These are phyloP conservation scores for Brevimyrus niger DNA, from an alignment of 2,113 vertebrate species.

Conservation along the genomic window DNA sequence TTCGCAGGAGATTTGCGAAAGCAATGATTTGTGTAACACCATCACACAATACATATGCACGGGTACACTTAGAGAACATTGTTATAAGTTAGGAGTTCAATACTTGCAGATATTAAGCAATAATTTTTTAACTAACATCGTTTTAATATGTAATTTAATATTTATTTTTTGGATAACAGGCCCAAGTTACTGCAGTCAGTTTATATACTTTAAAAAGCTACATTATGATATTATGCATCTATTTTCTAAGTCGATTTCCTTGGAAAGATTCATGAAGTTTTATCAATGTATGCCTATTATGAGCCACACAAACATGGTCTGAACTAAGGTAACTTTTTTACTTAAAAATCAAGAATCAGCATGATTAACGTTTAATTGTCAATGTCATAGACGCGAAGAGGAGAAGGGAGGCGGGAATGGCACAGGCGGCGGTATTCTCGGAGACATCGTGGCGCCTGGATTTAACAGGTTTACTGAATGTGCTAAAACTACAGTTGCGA, in stretches of 20 bases:
- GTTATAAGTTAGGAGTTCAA: background rate
- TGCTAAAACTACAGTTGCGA: conserved; percentile 50
- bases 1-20: background rate
- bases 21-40: background rate
- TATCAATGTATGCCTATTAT: background rate
- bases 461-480: conserved; percentile 36
- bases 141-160: background rate
- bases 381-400: background rate
- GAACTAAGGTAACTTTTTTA: background rate
- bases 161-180: background rate
- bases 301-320: background rate
- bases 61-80: background rate
- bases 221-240: background rate
- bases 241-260: background rate
- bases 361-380: background rate
- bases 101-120: background rate
- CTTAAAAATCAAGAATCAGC: background rate
- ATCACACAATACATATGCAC: background rate
- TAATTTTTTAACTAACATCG: background rate
- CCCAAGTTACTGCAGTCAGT: background rate
- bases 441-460: conserved; percentile 57
- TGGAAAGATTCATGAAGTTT: background rate
- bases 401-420: background rate
- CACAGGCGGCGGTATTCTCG: conserved; percentile 30
- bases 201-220: background rate